Evolutionary conservation across 2,113 vertebrate species (phyloP), one percentile per base, ranked within the genome.

Genomic region (Campylomormyrus numenius): DNA sequence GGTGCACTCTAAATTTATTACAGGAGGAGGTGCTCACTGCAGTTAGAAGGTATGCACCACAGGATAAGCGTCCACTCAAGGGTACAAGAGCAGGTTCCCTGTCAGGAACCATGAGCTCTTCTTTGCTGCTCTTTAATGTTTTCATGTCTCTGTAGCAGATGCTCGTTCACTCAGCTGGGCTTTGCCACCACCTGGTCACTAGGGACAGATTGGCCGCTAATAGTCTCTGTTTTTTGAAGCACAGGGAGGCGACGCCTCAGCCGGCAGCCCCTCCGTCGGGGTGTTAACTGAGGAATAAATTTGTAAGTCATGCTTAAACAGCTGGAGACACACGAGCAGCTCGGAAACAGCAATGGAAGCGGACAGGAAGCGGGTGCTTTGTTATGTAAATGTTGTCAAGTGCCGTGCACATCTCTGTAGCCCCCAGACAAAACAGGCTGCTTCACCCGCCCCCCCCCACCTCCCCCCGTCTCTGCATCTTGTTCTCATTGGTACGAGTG

Each of bases 331-430:
- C 77, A 90, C 88, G 56, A 88, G 49, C 7, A 45, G 3, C 31
- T 88, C 90, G 49, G 91, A 93, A 91, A 85, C 74, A 77, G 86
- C 42, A 87, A 91, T 93, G 91, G 92, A 92, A 88, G 91, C 80
- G 86, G 74, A 92, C 91, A 92, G 88, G 83, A 90, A 42, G 19
- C 89, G 92, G 93, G 94, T 93, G 92, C 92, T 90, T 91, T 95
- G 92, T 95, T 93, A 91, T 94, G 93, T 93, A 94, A 95, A 95
- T 92, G 91, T 89, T 94, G 92, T 94, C 92, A 93, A 91, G 90
- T 93, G 94, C 92, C 89, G 88, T 91, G 90, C 92, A 93, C 92
- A 91, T 95, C 93, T 92, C 46, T 88, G 48, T 89, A 45, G 50
- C 92, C 92, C 90, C 80, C 92, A 94, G 94, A 94, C 92, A 91